Conservation (phyloP, 2,797 vertebrate species). For the Capromys pilorides region DNA sequence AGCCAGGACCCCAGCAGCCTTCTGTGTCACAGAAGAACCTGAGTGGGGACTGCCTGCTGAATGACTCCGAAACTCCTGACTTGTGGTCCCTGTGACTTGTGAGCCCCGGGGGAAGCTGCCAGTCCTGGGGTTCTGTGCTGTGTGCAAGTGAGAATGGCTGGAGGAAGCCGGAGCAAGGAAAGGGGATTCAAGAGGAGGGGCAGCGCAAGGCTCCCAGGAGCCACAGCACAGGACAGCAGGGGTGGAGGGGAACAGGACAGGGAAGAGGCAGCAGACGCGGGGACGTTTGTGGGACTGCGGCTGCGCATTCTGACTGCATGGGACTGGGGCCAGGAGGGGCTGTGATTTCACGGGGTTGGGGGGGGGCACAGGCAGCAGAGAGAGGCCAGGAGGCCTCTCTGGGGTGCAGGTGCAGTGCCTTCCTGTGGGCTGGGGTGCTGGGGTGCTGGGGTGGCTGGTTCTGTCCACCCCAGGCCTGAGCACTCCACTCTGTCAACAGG, state of each 20-base stretch:
- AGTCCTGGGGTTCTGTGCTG: fast-evolving
- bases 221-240: not conserved
- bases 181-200: not conserved
- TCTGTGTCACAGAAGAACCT: not conserved
- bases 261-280: not conserved
- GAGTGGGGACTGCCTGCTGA: not conserved
- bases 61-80: not conserved
- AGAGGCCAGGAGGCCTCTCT: fast-evolving
- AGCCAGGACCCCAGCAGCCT: not conserved
- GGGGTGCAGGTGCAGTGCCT: not conserved
- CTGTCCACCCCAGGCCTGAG: not conserved
- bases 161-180: not conserved
- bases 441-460: not conserved
- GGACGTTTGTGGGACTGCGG: not conserved
- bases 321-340: not conserved
- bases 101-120: not conserved
- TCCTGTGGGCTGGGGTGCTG: fast-evolving
- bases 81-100: not conserved
- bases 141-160: fast-evolving
- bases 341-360: not conserved
- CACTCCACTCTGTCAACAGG: not conserved
- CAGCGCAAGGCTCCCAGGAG: not conserved
- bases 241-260: fast-evolving
- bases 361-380: fast-evolving
- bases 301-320: no score